A percentile compares a stretch with the other conserved stretches of the same genome.
Conservation (phyloP, 1,140 invertebrate genomes). For the Rhagoletis zephyria region DNA sequence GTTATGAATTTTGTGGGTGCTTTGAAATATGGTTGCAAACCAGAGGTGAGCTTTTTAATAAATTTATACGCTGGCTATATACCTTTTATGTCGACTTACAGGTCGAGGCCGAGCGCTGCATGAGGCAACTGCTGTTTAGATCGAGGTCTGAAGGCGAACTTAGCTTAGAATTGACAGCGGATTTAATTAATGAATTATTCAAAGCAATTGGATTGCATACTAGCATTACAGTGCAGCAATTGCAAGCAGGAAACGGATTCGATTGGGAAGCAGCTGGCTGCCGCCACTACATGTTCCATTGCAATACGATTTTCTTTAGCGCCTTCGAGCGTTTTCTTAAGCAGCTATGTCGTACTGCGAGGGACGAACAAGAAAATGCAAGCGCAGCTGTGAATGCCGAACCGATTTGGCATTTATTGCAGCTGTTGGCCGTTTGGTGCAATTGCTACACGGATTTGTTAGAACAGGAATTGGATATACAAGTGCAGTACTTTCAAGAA, state of each 20-base stretch:
- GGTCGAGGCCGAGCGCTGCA: not conserved
- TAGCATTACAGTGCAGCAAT: not conserved
- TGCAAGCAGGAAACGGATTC: not conserved
- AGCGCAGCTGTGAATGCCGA: not conserved
- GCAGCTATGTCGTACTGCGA: not conserved
- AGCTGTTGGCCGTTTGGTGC: not conserved
- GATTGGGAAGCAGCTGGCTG: not conserved
- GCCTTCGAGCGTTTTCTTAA: slow-evolving; percentile 20
- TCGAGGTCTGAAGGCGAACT: not conserved
- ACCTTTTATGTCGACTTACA: not conserved
- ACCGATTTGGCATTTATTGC: not conserved
- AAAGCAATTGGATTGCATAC: slow-evolving; percentile 14
- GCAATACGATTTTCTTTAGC: not conserved
- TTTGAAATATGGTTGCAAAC: not conserved
- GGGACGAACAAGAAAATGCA: not conserved
- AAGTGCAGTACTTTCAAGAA: slow-evolving; percentile 5
- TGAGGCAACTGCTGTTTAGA: not conserved
- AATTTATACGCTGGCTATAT: not conserved
- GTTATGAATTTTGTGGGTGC: slow-evolving; percentile 5
- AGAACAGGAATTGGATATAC: not conserved
- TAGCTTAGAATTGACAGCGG: not conserved
- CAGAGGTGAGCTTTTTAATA: slow-evolving; percentile 11
- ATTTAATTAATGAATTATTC: slow-evolving; percentile 18
- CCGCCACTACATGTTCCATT: slow-evolving; percentile 3
- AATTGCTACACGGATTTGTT: slow-evolving; percentile 1